These are phyloP conservation scores for Drosophila leontia DNA, from an alignment of 1,140 invertebrate species.

Conservation along the genomic window DNA sequence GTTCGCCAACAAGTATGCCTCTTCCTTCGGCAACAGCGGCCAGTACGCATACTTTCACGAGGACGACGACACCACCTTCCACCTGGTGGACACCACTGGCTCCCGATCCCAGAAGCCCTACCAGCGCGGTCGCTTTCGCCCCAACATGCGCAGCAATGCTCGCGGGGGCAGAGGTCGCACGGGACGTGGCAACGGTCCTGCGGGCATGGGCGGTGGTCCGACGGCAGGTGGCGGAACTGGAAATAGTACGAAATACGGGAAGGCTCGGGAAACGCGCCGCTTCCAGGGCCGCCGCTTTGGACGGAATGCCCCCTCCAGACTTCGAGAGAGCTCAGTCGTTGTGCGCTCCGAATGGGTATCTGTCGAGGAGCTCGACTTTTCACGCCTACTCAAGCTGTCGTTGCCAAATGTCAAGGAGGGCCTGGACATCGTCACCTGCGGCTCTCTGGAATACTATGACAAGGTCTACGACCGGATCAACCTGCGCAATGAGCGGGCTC, in stretches of 20 bases:
- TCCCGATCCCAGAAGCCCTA: constrained; percentile 90
- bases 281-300: constrained; percentile 91
- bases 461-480: constrained; percentile 98
- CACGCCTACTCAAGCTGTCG: constrained; percentile 95
- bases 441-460: constrained; percentile 98
- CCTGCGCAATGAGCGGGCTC: constrained; percentile 96
- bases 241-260: constrained; percentile 86
- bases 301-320: constrained; percentile 94
- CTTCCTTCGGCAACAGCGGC: constrained; percentile 97
- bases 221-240: constrained; percentile 86
- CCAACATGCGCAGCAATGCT: constrained; percentile 91
- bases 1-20: constrained; percentile 95
- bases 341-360: constrained; percentile 98
- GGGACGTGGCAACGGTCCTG: constrained; percentile 86
- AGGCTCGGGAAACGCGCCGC: constrained; percentile 86
- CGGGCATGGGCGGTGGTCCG: constrained; percentile 65
- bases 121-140: constrained; percentile 93
- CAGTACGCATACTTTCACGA: constrained; percentile 99
- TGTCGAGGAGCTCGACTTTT: constrained; percentile 99
- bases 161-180: constrained; percentile 87
- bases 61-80: constrained; percentile 98
- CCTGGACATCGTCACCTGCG: constrained; percentile 92
- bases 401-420: constrained; percentile 94
- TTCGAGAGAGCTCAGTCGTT: constrained; percentile 98
- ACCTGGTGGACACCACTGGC: constrained; percentile 95